A percentile compares a stretch with the other conserved stretches of the same genome.
Evolutionary conservation across 2,888 invertebrate species (phyloP).

Genomic region (Cerceris rybyensis): DNA sequence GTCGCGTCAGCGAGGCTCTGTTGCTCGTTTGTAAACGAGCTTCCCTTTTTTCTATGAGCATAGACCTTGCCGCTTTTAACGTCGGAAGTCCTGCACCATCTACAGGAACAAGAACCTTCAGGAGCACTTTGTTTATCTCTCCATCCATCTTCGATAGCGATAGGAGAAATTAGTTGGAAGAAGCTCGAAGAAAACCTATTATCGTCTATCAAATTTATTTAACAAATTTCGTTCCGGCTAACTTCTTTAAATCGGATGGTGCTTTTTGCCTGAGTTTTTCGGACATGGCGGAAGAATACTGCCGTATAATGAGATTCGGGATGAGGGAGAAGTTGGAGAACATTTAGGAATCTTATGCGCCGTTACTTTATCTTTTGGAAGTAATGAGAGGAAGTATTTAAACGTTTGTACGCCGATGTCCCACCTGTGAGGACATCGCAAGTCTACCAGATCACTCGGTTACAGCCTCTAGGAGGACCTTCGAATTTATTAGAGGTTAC

Average conservation of each 20-base stretch:
- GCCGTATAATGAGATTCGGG: too few species aligned
- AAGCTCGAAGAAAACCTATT: slow-evolving; percentile 12
- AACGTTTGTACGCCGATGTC: too few species aligned
- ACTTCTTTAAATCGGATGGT: neutral
- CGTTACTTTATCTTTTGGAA: too few species aligned
- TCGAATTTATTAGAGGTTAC: too few species aligned
- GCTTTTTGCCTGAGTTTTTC: too few species aligned
- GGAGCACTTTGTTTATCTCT: slow-evolving; percentile 46
- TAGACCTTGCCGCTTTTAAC: slow-evolving; percentile 42
- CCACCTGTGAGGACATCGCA: too few species aligned
- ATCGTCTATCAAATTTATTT: slow-evolving; percentile 14
- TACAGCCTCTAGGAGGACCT: too few species aligned
- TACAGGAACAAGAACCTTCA: slow-evolving; percentile 30
- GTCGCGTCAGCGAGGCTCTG: slow-evolving; percentile 77
- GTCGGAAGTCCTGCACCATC: slow-evolving; percentile 41
- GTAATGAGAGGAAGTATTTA: too few species aligned
- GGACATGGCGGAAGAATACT: too few species aligned
- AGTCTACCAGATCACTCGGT: too few species aligned
- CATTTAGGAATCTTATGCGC: too few species aligned
- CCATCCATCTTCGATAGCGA: slow-evolving; percentile 37
- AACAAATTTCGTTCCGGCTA: slow-evolving; percentile 1
- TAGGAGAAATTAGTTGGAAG: slow-evolving; percentile 12
- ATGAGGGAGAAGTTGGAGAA: too few species aligned
- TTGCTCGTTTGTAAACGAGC: slow-evolving; percentile 78
- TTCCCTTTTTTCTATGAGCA: slow-evolving; percentile 51